Evolutionary conservation across 2,888 invertebrate species (phyloP).

Genomic region (Lottia scabra): DNA sequence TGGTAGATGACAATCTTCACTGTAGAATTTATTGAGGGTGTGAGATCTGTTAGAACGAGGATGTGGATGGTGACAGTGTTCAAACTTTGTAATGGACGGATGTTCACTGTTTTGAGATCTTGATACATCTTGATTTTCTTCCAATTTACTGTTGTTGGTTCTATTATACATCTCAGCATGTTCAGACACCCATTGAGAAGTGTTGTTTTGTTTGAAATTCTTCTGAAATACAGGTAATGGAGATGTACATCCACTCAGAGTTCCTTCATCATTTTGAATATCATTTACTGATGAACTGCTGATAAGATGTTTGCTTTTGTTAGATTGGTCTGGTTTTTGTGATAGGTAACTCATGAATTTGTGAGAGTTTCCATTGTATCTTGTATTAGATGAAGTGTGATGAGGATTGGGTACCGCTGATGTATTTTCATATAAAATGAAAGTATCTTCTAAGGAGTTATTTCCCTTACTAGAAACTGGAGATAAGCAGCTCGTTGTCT

Average conservation of each 20-base stretch:
- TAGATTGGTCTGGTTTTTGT: too few species aligned
- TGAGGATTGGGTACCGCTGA: too few species aligned
- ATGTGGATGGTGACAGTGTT: not conserved
- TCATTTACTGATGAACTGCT: too few species aligned
- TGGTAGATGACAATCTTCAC: not conserved
- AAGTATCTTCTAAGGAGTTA: too few species aligned
- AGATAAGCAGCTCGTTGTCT: not conserved
- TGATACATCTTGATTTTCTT: too few species aligned
- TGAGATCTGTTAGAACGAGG: not conserved
- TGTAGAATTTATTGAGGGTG: not conserved
- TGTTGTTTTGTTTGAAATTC: not conserved
- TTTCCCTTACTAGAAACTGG: not conserved
- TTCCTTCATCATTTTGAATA: too few species aligned
- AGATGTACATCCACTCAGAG: not conserved
- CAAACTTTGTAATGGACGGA: not conserved
- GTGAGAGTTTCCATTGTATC: too few species aligned
- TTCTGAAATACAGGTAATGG: not conserved
- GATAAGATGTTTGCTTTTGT: too few species aligned
- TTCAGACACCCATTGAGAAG: not conserved
- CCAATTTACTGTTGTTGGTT: too few species aligned
- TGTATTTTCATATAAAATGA: too few species aligned
- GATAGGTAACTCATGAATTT: too few species aligned
- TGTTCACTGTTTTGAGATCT: not conserved
- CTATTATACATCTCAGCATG: not conserved
- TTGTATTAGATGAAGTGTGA: too few species aligned